Evolutionary conservation across 2,888 invertebrate genomes (phyloP).

Genomic region (Romanomermis culicivorax): DNA sequence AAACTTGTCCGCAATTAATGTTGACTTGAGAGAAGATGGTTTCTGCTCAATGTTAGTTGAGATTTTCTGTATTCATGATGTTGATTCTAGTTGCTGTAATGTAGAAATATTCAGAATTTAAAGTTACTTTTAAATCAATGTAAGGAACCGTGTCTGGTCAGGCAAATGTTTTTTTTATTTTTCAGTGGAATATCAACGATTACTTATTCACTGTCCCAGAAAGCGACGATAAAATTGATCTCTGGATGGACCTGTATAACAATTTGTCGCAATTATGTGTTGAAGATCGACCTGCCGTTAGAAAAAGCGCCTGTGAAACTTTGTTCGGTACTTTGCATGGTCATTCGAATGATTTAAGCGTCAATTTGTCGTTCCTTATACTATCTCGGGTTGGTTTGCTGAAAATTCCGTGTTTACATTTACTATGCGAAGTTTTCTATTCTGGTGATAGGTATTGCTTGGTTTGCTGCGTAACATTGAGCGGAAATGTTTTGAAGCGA

Average conservation of each 20-base stretch:
- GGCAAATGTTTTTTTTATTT: too few relatives aligned
- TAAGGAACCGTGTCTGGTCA: too few relatives aligned
- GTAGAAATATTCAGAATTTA: too few relatives aligned
- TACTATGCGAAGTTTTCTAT: too few relatives aligned
- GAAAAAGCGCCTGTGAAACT: slow-evolving; percentile 77
- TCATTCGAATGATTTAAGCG: slow-evolving; percentile 65
- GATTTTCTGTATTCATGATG: neutral
- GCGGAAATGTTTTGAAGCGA: too few relatives aligned
- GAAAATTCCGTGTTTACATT: too few relatives aligned
- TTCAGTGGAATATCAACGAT: slow-evolving; percentile 93
- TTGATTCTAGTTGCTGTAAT: neutral
- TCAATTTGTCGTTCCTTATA: slow-evolving; percentile 76
- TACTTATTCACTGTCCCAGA: slow-evolving; percentile 46
- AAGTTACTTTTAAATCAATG: too few relatives aligned
- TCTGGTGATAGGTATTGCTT: too few relatives aligned
- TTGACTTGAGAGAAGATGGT: too few relatives aligned
- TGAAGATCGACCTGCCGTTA: slow-evolving; percentile 76
- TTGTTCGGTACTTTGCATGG: slow-evolving; percentile 89
- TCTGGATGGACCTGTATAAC: slow-evolving; percentile 28
- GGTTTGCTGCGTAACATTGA: too few relatives aligned
- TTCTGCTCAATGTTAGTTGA: too few relatives aligned
- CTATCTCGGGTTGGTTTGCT: slow-evolving; percentile 53
- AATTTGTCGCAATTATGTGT: slow-evolving; percentile 50
- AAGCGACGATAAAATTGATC: slow-evolving; percentile 12
- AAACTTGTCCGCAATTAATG: neutral